A percentile compares a stretch with the other conserved stretches of the same genome.
Conservation (phyloP, 2,113 vertebrate species). For the Alectura lathami region DNA sequence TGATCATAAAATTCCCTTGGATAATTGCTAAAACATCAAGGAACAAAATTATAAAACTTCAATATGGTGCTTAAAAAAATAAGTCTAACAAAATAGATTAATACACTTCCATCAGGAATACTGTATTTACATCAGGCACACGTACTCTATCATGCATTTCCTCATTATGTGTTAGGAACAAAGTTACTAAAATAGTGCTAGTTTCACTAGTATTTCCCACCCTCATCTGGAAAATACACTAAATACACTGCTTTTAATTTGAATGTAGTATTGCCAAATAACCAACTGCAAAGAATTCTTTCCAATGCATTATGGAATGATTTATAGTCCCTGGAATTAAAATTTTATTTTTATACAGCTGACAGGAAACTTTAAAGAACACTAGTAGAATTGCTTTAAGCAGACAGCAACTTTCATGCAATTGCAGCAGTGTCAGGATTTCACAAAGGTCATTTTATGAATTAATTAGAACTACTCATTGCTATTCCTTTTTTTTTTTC, state of each 20-base stretch:
- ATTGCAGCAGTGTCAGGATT: neutral
- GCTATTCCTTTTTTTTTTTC: neutral
- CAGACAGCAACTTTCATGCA: neutral
- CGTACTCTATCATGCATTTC: neutral
- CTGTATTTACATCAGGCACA: neutral
- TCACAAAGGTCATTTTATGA: neutral
- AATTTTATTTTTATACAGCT: neutral
- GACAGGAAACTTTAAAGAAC: neutral
- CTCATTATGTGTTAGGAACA: neutral
- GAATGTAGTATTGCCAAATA: neutral
- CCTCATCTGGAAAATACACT: neutral
- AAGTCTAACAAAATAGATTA: neutral
- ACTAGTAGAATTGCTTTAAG: neutral
- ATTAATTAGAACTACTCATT: neutral
- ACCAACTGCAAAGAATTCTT: neutral
- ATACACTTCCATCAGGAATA: neutral
- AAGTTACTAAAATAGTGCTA: neutral
- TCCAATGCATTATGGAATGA: neutral
- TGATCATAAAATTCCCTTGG: slow-evolving; percentile 88
- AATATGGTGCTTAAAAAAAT: neutral
- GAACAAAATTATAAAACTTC: neutral
- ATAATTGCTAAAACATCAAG: slow-evolving; percentile 77
- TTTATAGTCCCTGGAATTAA: neutral
- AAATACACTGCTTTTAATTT: neutral
- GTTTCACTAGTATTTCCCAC: neutral